These are phyloP conservation scores for Apeltes quadracus DNA, from an alignment of 2,113 vertebrate species.

Conservation along the genomic window DNA sequence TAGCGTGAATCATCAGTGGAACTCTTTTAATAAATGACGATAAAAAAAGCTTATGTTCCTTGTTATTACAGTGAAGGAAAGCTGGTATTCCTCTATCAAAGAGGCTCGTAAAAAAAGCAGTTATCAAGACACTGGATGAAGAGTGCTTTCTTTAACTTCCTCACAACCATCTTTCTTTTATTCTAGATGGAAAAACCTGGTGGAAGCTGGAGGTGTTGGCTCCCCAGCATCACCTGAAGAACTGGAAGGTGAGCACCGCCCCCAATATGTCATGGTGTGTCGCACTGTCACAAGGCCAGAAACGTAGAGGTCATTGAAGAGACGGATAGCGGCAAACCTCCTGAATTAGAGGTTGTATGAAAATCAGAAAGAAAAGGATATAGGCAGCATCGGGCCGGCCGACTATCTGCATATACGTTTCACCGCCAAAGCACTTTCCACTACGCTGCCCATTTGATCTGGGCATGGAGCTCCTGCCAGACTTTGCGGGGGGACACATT, in stretches of 20 bases:
- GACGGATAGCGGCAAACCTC: not conserved
- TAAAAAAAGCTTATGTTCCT: slow-evolving; percentile 1
- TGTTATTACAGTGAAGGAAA: not conserved
- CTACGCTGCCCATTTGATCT: slow-evolving; percentile 46
- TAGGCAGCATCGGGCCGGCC: slow-evolving; percentile 22
- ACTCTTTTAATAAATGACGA: not conserved
- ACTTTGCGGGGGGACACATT: slow-evolving; percentile 51
- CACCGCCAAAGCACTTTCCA: slow-evolving; percentile 30
- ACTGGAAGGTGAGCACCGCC: slow-evolving; percentile 70
- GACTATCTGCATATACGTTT: slow-evolving; percentile 28
- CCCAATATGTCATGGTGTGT: not conserved
- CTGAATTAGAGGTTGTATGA: not conserved
- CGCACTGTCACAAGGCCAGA: not conserved
- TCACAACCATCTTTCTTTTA: slow-evolving; percentile 4
- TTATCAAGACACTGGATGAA: not conserved
- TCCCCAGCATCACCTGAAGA: slow-evolving; percentile 68
- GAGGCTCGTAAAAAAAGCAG: not conserved
- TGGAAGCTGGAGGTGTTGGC: slow-evolving; percentile 52
- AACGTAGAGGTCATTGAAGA: not conserved
- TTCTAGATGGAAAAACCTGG: slow-evolving; percentile 72
- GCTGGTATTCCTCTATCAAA: not conserved
- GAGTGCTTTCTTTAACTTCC: not conserved
- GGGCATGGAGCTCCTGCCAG: slow-evolving; percentile 30
- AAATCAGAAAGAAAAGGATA: slow-evolving; percentile 9
- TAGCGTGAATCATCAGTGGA: not conserved